These are phyloP conservation scores for Mystacornis crossleyi DNA, from an alignment of 2,113 vertebrate species.

Conservation along the genomic window DNA sequence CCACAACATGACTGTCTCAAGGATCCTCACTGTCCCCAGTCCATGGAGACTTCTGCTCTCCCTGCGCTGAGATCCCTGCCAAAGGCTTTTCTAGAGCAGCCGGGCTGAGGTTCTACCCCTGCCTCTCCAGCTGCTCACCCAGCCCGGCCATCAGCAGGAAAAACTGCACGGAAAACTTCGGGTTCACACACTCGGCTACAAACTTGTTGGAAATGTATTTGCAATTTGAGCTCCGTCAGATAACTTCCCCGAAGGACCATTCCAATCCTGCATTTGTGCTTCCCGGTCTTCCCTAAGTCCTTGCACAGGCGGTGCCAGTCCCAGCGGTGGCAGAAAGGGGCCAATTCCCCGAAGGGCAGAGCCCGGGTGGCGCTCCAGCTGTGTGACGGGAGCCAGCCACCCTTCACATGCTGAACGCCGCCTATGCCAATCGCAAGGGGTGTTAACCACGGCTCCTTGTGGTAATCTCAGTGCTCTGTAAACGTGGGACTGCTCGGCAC, in stretches of 20 bases:
- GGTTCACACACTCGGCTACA: background rate
- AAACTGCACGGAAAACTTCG: background rate
- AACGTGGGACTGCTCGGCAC: background rate
- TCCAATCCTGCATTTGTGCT: rapidly evolving
- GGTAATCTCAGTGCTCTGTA: constrained; percentile 56
- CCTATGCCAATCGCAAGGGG: constrained; percentile 30
- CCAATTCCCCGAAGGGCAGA: background rate
- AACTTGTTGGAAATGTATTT: background rate
- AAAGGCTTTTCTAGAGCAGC: background rate
- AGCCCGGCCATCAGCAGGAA: background rate
- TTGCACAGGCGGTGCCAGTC: rapidly evolving
- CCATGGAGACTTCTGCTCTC: background rate
- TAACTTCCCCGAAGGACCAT: background rate
- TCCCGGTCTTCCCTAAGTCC: rapidly evolving
- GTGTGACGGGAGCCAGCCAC: background rate
- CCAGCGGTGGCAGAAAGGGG: background rate
- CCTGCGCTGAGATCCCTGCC: background rate
- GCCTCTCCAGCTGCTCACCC: background rate
- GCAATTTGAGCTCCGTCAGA: background rate
- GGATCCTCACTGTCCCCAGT: background rate
- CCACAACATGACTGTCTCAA: background rate
- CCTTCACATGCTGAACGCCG: background rate
- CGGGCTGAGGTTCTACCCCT: rapidly evolving
- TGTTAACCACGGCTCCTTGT: constrained; percentile 35
- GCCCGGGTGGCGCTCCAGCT: background rate